Evolutionary conservation across 2,888 invertebrate genomes (phyloP).

Genomic region (Nephrocerus scutellatus): DNA sequence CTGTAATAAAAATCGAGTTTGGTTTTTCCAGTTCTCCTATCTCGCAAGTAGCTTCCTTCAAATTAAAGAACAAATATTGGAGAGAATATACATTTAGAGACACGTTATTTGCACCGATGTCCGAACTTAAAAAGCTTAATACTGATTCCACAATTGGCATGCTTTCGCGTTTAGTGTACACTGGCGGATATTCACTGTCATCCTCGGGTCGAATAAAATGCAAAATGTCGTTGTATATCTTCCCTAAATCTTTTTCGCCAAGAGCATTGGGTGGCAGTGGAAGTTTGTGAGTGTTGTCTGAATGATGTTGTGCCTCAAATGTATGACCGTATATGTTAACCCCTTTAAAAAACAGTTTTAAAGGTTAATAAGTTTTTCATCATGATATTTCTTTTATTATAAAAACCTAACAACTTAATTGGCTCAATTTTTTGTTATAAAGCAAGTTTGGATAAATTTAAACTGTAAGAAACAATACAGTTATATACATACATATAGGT

Average conservation of each 20-base stretch:
- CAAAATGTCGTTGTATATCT: constrained; percentile 45
- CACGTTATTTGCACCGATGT: constrained; percentile 26
- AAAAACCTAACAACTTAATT: too few species aligned
- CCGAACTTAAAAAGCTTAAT: constrained; percentile 31
- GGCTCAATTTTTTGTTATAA: too few species aligned
- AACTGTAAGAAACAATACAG: too few species aligned
- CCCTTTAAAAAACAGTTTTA: constrained; percentile 22
- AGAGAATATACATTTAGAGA: constrained; percentile 33
- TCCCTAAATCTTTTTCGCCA: constrained; percentile 33
- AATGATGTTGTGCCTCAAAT: constrained; percentile 45
- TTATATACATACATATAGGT: too few species aligned
- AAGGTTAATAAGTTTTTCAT: neutral
- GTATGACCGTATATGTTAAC: constrained; percentile 47
- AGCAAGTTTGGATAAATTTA: too few species aligned
- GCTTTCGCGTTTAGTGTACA: constrained; percentile 44
- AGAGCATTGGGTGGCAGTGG: constrained; percentile 44
- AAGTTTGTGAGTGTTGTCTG: constrained; percentile 48
- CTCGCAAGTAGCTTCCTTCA: constrained; percentile 36
- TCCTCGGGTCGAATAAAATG: constrained; percentile 38
- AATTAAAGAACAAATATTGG: constrained; percentile 35
- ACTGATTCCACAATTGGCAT: constrained; percentile 38
- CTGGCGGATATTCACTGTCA: constrained; percentile 36
- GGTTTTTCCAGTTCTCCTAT: constrained; percentile 27
- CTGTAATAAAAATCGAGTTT: constrained; percentile 29
- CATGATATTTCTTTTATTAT: too few species aligned